Evolutionary conservation across 2,797 vertebrate genomes (phyloP).

Genomic region (Aulostomus chinensis): DNA sequence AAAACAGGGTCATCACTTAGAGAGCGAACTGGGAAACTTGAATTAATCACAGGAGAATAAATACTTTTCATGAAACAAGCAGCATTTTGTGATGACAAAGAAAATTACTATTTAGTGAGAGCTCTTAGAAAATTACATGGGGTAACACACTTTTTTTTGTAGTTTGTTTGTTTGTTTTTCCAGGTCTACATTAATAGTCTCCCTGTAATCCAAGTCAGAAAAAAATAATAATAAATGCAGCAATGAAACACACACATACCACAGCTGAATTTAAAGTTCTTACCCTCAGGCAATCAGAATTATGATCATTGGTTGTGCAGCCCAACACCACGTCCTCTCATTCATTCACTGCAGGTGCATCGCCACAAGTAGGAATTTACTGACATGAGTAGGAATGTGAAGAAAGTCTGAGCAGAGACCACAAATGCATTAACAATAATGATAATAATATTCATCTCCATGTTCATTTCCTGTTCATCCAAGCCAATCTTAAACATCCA

Average conservation of each 20-base stretch:
- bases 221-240: constrained; percentile 34
- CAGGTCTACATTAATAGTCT: constrained; percentile 21
- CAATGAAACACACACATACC: constrained; percentile 29
- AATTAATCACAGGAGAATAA: not conserved
- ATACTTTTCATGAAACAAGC: not conserved
- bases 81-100: not conserved
- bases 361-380: constrained; percentile 8
- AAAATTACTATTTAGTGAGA: no score
- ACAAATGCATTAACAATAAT: no score
- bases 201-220: constrained; percentile 9
- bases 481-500: no score
- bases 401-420: not conserved
- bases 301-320: constrained; percentile 24
- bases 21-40: not conserved
- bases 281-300: constrained; percentile 25
- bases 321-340: constrained; percentile 21
- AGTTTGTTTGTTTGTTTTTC: not conserved
- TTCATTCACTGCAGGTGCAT: constrained; percentile 5
- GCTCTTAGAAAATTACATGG: no score
- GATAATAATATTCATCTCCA: no score
- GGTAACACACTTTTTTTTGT: not conserved
- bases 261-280: constrained; percentile 26
- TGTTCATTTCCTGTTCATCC: no score
- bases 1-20: constrained; percentile 7
- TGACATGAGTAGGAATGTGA: not conserved